These are phyloP conservation scores for Drosophila trichaetosa DNA, from an alignment of 2,888 invertebrate species.

Conservation along the genomic window DNA sequence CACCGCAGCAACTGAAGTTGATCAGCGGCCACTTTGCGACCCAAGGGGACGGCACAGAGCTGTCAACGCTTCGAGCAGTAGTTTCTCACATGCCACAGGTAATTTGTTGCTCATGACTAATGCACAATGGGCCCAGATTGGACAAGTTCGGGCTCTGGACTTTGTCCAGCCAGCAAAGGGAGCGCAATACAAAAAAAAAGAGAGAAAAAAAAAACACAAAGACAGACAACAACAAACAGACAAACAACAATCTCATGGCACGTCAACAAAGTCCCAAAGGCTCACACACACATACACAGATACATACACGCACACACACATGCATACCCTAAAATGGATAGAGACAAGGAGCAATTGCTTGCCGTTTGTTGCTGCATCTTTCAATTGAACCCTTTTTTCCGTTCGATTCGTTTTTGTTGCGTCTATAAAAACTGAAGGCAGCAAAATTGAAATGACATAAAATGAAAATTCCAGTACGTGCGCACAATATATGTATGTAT, in stretches of 20 bases:
- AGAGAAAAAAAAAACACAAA: constrained; percentile 1
- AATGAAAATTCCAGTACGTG: constrained; percentile 79
- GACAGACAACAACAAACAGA: constrained; percentile 40
- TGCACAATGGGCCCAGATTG: constrained; percentile 59
- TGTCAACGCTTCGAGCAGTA: constrained; percentile 51
- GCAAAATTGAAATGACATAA: constrained; percentile 80
- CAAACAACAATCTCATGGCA: constrained; percentile 73
- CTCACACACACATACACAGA: constrained; percentile 21
- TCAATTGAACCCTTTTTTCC: constrained; percentile 74
- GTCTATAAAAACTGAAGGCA: constrained; percentile 68
- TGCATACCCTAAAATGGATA: constrained; percentile 52
- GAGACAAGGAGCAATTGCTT: constrained; percentile 49
- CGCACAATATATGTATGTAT: constrained; percentile 55
- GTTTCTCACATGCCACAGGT: constrained; percentile 75
- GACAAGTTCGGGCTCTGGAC: constrained; percentile 47
- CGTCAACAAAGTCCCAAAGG: constrained; percentile 70
- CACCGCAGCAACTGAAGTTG: constrained; percentile 26
- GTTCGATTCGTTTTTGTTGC: constrained; percentile 70
- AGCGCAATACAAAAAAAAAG: constrained; percentile 30
- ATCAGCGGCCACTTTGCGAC: constrained; percentile 33
- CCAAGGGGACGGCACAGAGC: constrained; percentile 39
- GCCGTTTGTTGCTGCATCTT: constrained; percentile 62
- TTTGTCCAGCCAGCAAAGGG: constrained; percentile 52
- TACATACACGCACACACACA: constrained; percentile 22
- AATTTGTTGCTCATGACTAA: constrained; percentile 78